phyloP scores from a whole-genome alignment of 2,797 vertebrate species.

The Thunnus albacares region DNA sequence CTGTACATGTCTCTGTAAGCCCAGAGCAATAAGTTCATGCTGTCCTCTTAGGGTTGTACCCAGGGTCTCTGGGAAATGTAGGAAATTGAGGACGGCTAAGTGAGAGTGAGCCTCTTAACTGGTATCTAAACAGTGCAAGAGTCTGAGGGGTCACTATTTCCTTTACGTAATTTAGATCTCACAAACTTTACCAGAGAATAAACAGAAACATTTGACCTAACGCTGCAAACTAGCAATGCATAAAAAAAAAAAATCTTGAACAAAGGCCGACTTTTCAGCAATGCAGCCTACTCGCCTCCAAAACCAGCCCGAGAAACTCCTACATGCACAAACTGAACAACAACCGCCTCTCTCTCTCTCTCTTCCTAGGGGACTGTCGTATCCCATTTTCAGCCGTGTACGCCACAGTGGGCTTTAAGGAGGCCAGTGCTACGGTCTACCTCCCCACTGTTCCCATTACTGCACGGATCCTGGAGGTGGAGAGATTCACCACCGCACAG shows the following conservation, averaged over 20 bases:
- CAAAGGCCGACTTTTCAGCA: conserved; percentile 33
- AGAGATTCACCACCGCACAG: conserved; percentile 89
- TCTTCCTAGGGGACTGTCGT: conserved; percentile 72
- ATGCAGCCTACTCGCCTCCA: conserved; percentile 54
- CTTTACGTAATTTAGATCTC: conserved; percentile 38
- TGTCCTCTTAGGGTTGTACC: neutral
- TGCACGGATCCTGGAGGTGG: conserved; percentile 91
- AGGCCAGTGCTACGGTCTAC: conserved; percentile 86
- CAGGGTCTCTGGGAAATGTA: conserved; percentile 3
- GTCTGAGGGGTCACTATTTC: conserved; percentile 15
- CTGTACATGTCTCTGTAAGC: accelerated
- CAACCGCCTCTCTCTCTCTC: neutral
- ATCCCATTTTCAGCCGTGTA: conserved; percentile 94
- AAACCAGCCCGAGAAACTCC: conserved; percentile 58
- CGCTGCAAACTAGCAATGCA: neutral
- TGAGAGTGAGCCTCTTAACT: conserved; percentile 1
- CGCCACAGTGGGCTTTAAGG: conserved; percentile 91
- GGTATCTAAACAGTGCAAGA: neutral
- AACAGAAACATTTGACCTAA: conserved; percentile 36
- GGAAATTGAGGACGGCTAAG: neutral
- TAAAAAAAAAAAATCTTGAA: conserved; percentile 14
- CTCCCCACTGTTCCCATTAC: conserved; percentile 88
- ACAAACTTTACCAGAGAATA: conserved; percentile 26
- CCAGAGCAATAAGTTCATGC: neutral
- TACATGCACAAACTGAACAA: conserved; percentile 29